Evolutionary conservation across 1,140 invertebrate genomes (phyloP).

Genomic region (Caenorhabditis inopinata): DNA sequence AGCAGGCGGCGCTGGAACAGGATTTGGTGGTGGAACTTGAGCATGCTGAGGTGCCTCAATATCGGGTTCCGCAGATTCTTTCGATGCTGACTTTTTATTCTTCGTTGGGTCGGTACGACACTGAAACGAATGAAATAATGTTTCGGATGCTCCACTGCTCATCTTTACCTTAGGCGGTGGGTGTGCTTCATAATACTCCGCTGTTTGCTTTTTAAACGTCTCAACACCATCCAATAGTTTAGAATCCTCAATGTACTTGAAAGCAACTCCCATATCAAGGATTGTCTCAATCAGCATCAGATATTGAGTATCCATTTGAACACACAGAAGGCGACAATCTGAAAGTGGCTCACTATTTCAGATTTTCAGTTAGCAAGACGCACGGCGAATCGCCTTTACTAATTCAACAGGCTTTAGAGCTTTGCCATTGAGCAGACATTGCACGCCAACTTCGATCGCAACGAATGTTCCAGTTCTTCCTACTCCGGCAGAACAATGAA

Average conservation of each 20-base stretch:
- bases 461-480: slow-evolving; percentile 1
- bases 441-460: not conserved
- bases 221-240: not conserved
- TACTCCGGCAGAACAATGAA: not conserved
- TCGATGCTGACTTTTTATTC: too few species aligned
- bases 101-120: too few species aligned
- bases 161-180: not conserved
- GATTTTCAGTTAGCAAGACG: not conserved
- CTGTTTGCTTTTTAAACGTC: not conserved
- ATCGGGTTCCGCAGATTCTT: too few species aligned
- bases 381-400: not conserved
- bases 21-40: too few species aligned
- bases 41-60: too few species aligned
- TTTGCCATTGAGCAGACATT: not conserved
- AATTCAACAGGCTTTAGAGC: not conserved
- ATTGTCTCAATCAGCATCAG: not conserved
- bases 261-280: not conserved
- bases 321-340: not conserved
- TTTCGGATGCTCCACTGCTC: too few species aligned
- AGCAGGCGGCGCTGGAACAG: too few species aligned
- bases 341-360: not conserved
- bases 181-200: not conserved
- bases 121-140: too few species aligned
- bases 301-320: slow-evolving; percentile 17
- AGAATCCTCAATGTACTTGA: slow-evolving; percentile 11